phyloP scores from a whole-genome alignment of 2,113 vertebrate species.

The Pedionomus torquatus region DNA sequence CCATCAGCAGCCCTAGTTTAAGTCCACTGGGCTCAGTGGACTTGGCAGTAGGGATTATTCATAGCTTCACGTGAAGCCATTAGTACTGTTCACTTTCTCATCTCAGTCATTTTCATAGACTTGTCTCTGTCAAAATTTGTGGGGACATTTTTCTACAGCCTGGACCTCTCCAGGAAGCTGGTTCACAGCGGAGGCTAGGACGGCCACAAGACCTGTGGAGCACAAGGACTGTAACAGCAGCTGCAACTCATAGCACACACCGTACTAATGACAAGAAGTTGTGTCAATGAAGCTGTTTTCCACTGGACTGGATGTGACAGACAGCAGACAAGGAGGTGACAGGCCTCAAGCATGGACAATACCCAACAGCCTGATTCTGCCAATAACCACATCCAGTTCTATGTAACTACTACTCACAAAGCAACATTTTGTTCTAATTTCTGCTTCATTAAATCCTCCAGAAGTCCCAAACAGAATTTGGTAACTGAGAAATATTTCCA shows the following conservation, averaged over 20 bases:
- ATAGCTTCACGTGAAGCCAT: fast-evolving
- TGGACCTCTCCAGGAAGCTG: no score
- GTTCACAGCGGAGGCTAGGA: neutral
- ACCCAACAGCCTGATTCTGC: neutral
- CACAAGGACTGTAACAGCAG: neutral
- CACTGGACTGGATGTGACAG: neutral
- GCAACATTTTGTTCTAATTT: neutral
- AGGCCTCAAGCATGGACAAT: fast-evolving
- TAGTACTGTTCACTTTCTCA: neutral
- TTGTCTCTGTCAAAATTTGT: neutral
- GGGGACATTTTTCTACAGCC: neutral
- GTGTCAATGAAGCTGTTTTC: neutral
- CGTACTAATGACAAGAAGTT: neutral
- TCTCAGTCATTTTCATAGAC: neutral
- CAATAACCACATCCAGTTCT: neutral
- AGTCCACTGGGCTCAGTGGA: neutral
- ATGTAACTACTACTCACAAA: neutral
- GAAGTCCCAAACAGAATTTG: neutral
- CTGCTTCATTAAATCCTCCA: neutral
- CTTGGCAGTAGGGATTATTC: fast-evolving
- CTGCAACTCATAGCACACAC: neutral
- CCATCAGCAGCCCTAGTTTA: neutral
- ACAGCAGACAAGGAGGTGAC: neutral
- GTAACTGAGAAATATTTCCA: neutral
- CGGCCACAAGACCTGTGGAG: neutral